A percentile compares a stretch with the other conserved stretches of the same genome.
phyloP scores from a whole-genome alignment of 1,140 invertebrate genomes.

The Bombus sibiricus region DNA sequence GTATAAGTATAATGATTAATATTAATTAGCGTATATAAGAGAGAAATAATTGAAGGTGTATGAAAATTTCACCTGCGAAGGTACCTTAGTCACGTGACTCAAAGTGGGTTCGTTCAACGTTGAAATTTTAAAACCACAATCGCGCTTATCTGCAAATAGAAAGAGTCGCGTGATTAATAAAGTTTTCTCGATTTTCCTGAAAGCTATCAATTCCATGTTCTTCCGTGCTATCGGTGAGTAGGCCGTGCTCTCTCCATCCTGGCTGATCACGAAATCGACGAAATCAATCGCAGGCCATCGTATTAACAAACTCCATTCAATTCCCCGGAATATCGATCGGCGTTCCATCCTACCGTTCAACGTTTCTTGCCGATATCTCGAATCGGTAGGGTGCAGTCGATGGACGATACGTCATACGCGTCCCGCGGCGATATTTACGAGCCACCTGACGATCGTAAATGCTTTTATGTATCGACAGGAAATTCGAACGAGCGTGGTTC shows the following conservation, averaged over 20 bases:
- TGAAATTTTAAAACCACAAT: too few species aligned
- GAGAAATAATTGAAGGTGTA: too few species aligned
- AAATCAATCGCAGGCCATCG: not conserved
- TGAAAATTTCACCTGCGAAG: too few species aligned
- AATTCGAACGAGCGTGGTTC: slow-evolving; percentile 15
- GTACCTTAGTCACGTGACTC: too few species aligned
- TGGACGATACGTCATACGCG: too few species aligned
- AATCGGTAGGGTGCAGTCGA: not conserved
- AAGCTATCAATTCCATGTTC: not conserved
- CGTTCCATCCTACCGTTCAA: too few species aligned
- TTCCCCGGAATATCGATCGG: not conserved
- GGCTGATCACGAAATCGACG: not conserved
- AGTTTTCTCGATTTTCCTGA: not conserved
- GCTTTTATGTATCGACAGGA: slow-evolving; percentile 31
- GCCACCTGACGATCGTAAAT: slow-evolving; percentile 46
- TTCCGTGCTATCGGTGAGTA: not conserved
- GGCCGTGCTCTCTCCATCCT: too few species aligned
- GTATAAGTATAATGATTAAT: too few species aligned
- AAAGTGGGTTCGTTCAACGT: too few species aligned
- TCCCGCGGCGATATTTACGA: slow-evolving; percentile 15
- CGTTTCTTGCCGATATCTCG: not conserved
- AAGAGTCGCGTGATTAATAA: not conserved
- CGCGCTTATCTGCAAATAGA: too few species aligned
- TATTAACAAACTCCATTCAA: slow-evolving; percentile 6
- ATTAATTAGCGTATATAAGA: too few species aligned